Evolutionary conservation across 2,797 vertebrate species (phyloP).

Genomic region (Melanotaenia nigrans): DNA sequence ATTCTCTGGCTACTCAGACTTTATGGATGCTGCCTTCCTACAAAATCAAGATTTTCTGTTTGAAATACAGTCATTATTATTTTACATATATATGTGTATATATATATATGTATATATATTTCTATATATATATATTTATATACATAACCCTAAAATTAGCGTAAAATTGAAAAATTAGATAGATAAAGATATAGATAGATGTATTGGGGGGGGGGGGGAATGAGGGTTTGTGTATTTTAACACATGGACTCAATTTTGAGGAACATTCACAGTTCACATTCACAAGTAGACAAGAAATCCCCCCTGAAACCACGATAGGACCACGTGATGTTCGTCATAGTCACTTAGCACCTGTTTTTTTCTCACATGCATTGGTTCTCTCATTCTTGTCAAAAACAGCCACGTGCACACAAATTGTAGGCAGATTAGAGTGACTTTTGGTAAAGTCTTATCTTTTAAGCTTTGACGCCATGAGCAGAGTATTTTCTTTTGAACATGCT

Average conservation of each 20-base stretch:
- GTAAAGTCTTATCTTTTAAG: conserved; percentile 14
- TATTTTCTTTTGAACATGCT: conserved; percentile 19
- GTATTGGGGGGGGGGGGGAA: no score
- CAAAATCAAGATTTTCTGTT: no score
- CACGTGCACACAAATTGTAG: not conserved
- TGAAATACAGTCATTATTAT: no score
- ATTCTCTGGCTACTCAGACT: no score
- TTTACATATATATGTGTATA: no score
- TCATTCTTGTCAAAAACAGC: conserved; percentile 25
- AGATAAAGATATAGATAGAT: no score
- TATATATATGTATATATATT: no score
- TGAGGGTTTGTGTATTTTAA: not conserved
- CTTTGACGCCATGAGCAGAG: not conserved
- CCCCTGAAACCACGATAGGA: conserved; percentile 2
- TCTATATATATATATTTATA: no score
- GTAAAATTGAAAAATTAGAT: no score
- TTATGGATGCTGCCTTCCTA: no score
- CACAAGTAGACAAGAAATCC: conserved; percentile 4
- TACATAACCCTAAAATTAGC: no score
- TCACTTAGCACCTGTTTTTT: conserved; percentile 20
- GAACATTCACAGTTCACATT: not conserved
- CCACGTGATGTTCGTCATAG: not conserved
- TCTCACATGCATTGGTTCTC: conserved; percentile 33
- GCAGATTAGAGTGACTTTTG: conserved; percentile 6
- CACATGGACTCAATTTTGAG: no score